Conservation (phyloP, 2,113 vertebrate species). For the Amia ocellicauda region DNA sequence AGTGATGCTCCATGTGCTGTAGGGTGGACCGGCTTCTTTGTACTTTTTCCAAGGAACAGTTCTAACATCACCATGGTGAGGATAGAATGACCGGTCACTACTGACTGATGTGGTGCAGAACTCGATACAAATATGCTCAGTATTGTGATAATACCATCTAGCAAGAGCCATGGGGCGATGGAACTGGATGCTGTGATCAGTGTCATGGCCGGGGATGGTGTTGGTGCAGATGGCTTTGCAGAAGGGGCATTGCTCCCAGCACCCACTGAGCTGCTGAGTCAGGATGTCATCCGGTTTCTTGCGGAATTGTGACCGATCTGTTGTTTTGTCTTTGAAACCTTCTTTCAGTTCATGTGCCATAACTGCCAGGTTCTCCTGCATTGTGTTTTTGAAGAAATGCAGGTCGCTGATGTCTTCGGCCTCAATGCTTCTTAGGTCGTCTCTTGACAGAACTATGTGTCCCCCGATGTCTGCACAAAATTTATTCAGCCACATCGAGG, state of each 20-base stretch:
- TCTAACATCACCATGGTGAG: too few species aligned
- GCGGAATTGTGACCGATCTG: background rate
- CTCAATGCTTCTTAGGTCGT: slow-evolving; percentile 37
- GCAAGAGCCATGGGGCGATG: slow-evolving; percentile 18
- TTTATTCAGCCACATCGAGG: slow-evolving; percentile 19
- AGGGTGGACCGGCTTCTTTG: slow-evolving; percentile 25
- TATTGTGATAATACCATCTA: accelerated
- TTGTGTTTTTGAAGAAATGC: slow-evolving; percentile 22
- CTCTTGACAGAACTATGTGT: slow-evolving; percentile 10
- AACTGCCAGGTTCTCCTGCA: background rate
- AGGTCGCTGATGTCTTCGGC: slow-evolving; percentile 50
- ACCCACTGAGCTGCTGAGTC: slow-evolving; percentile 47
- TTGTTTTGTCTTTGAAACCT: background rate
- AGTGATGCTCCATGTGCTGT: slow-evolving; percentile 44
- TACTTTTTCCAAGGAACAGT: slow-evolving; percentile 16
- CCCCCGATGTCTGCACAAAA: slow-evolving; percentile 9
- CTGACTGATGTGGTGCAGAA: slow-evolving; percentile 38
- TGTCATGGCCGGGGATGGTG: slow-evolving; percentile 35
- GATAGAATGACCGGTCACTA: accelerated
- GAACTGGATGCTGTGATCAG: slow-evolving; percentile 43
- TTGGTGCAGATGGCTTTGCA: slow-evolving; percentile 58
- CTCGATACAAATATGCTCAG: background rate
- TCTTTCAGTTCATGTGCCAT: background rate
- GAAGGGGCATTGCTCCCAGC: slow-evolving; percentile 52
- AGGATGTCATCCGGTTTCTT: slow-evolving; percentile 33